Conservation (phyloP, 2,888 invertebrate species). For the Lathronympha strigana region DNA sequence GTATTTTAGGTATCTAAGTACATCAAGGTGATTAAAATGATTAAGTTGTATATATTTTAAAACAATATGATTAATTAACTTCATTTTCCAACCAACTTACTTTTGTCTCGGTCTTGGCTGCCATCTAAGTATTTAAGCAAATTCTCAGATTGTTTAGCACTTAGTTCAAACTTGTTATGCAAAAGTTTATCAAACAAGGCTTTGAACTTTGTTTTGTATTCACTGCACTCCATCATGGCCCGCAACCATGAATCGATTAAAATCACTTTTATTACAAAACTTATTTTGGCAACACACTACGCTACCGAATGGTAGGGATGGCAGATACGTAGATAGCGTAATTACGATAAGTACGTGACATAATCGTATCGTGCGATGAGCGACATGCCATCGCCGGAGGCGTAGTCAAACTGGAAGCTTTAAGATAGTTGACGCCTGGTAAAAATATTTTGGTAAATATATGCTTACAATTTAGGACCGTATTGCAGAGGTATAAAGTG, state of each 20-base stretch:
- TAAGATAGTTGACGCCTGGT: neutral
- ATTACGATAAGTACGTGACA: neutral
- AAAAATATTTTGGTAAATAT: no score
- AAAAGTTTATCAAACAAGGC: slow-evolving; percentile 52
- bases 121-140: slow-evolving; percentile 52
- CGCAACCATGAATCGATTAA: neutral
- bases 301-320: no score
- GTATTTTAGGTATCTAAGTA: no score
- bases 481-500: no score
- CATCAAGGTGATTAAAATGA: no score
- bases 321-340: neutral
- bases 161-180: slow-evolving; percentile 52
- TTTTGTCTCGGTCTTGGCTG: slow-evolving; percentile 41
- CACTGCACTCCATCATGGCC: slow-evolving; percentile 52
- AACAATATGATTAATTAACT: neutral
- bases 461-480: no score
- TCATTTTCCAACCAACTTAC: slow-evolving; percentile 36
- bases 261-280: slow-evolving; percentile 1
- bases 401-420: neutral
- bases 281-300: neutral
- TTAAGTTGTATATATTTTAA: no score
- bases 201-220: slow-evolving; percentile 53
- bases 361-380: neutral
- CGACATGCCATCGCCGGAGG: neutral
- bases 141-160: slow-evolving; percentile 49